Evolutionary conservation across 1,140 invertebrate genomes (phyloP), one percentile per base, ranked within the genome.

Genomic region (Diorhabda elongata): DNA sequence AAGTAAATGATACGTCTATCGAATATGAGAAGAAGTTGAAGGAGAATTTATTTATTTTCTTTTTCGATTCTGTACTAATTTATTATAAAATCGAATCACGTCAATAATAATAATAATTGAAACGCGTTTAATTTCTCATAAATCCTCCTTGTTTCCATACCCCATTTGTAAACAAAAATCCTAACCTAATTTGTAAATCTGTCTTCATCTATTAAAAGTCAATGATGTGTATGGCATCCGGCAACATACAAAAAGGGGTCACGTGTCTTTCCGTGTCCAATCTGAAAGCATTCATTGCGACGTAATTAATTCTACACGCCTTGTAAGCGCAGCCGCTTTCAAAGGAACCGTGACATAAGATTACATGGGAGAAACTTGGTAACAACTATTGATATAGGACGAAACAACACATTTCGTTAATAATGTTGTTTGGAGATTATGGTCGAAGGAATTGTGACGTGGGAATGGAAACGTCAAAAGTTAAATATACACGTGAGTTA

Each of bases 251-350:
- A 68, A 69, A 71, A 61, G 64, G 44, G 26, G 73, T 77, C 76
- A 77, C 76, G 76, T 77, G 76, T 66, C 72, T 58, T 11, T 66
- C 67, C 71, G 74, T 71, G 69, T 73, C 76, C 75, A 77, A 77
- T 77, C 66, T 69, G 43, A 42, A 42, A 44, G 52, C 64, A 66
- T 72, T 73, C 66, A 73, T 58, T 41, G 7, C 11, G 60, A 61
- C 64, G 72, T 64, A 76, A 77, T 77, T 64, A 72, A 77, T 77
- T 77, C 63, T 58, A 8, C 64, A 71, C 69, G 74, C 71, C 76
- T 77, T 74, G 76, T 77, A 77, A 77, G 73, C 69, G 73, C 72
- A 74, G 72, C 67, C 64, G 43, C 62, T 75, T 75, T 72, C 44
- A 71, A 77, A 77, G 70, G 56, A 45, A 70, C 66, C 64, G 75